Base-by-base conservation (phyloP, 2,888 invertebrate genomes). In the Pyrrhia umbra region DNA sequence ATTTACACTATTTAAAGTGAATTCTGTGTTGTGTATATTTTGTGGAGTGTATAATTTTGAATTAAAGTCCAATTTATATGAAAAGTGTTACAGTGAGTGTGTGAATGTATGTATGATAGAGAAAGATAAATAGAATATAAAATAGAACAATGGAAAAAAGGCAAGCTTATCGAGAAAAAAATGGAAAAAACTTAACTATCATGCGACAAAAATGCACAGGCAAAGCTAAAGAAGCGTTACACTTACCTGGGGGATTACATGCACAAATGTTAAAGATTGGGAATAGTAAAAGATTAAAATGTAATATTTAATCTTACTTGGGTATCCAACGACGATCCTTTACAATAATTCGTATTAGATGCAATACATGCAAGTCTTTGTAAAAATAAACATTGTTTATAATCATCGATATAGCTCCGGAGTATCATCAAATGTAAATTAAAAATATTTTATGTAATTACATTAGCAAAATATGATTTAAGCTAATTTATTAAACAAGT, bases 291-390 rank as follows among this genome's bases (percentile, higher is more conserved):
- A 87, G 83, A 87, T 83, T 85, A 84, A 84, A 85, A 81, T 82
- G 84, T 87, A 85, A 83, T 85, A 85, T 90, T 88, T 86, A 89
- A 88, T 91, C 94, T 95, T 93, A 94, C 94, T 94, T 92, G 94
- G 89, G 88, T 88, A 86, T 94, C 94, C 94, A 92, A 93, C 94
- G 94, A 95, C 94, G 94, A 94, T 95, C 94, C 92, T 92, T 91
- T 86, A 91, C 89, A 91, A 85, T 80, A 78, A 81, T 85, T 82
- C 64, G 76, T 80, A 81, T 77, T 77, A 81, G 81, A 87, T 84
- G 87, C 87, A 77, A 82, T 82, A 89, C 92, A 93, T 92, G 93
- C 92, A 93, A 84, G 77, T 83, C 82, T 82, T 85, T 81, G 83
- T 87, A 77, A 83, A 87, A 86, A 85, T 83, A 88, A 86, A 91